Conservation (phyloP, 2,113 vertebrate genomes). For the Triplophysa siluroides region DNA sequence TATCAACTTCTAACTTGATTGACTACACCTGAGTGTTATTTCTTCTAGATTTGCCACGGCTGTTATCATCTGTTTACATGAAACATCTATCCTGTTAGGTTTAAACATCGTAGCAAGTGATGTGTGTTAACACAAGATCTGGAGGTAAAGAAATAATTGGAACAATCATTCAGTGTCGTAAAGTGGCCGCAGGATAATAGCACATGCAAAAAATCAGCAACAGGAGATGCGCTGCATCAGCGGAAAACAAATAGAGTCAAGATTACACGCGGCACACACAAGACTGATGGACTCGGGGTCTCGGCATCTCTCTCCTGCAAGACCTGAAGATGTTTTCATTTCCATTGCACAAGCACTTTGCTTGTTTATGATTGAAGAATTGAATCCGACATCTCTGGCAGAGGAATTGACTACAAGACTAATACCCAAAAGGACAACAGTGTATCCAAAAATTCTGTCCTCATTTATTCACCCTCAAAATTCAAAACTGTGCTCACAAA, state of each 20-base stretch:
- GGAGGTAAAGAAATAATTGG: conserved; percentile 15
- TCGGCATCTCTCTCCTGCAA: conserved; percentile 9
- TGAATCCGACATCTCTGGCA: neutral
- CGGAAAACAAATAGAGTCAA: neutral
- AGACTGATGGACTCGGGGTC: neutral
- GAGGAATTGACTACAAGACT: too few relatives aligned
- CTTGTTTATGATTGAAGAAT: conserved; percentile 16
- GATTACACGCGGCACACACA: neutral
- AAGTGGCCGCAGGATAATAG: conserved; percentile 17
- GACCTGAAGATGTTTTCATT: neutral
- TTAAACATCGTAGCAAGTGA: neutral
- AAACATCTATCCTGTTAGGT: too few relatives aligned
- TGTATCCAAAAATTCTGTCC: too few relatives aligned
- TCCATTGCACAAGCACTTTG: conserved; percentile 9
- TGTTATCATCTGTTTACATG: too few relatives aligned
- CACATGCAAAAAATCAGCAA: neutral
- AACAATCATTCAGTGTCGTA: conserved; percentile 7
- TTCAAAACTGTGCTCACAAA: too few relatives aligned
- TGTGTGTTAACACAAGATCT: conserved; percentile 2
- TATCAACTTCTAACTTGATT: too few relatives aligned
- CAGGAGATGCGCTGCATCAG: neutral
- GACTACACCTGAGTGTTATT: too few relatives aligned
- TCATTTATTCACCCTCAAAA: too few relatives aligned
- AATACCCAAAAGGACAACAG: too few relatives aligned
- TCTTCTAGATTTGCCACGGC: too few relatives aligned